Conservation (phyloP, 2,797 vertebrate genomes). For the Cheirogaleus major region DNA sequence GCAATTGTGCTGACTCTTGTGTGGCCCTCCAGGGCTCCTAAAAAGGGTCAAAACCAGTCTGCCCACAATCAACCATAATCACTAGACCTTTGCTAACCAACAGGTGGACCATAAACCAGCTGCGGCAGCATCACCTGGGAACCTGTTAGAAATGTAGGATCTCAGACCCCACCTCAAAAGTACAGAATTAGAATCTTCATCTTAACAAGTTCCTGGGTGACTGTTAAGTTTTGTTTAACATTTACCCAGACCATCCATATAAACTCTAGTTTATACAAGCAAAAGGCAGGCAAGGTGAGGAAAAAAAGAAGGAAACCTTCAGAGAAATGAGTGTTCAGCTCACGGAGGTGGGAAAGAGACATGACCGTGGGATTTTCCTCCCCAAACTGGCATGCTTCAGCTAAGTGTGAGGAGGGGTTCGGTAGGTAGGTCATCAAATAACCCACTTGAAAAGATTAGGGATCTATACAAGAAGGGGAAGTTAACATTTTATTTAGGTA, state of each 20-base stretch:
- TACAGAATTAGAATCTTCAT: neutral
- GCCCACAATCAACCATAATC: neutral
- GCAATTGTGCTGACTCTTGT: neutral
- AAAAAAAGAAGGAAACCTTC: neutral
- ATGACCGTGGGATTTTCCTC: neutral
- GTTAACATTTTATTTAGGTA: neutral
- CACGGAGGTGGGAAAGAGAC: accelerated
- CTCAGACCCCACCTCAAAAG: neutral
- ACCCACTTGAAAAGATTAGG: neutral
- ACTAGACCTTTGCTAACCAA: neutral
- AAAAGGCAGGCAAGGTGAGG: neutral
- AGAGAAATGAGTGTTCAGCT: neutral
- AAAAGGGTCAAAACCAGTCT: neutral
- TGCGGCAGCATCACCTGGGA: neutral
- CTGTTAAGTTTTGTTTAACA: neutral
- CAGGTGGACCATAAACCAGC: neutral
- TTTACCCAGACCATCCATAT: neutral
- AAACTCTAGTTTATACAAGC: neutral
- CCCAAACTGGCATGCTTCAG: neutral
- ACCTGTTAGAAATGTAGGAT: neutral
- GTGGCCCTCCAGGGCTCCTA: neutral
- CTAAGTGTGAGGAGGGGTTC: neutral
- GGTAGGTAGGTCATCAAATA: neutral
- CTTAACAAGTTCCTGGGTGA: neutral
- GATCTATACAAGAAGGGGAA: neutral